Conservation (phyloP, 2,113 vertebrate species). For the Antigone vipio region DNA sequence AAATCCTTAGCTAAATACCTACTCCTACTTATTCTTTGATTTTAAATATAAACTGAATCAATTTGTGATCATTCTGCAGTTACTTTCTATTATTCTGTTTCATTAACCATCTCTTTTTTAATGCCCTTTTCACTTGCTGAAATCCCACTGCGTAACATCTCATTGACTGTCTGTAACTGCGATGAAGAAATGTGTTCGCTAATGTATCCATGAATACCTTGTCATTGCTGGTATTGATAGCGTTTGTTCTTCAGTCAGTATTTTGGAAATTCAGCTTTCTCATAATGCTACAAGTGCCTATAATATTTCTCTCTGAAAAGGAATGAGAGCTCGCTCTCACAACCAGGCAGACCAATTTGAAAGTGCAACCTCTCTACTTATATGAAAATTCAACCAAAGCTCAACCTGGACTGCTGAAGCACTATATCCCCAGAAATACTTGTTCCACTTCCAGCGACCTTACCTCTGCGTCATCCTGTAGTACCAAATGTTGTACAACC, state of each 20-base stretch:
- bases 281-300: neutral
- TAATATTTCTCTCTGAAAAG: neutral
- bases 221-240: neutral
- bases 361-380: neutral
- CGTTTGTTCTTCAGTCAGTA: neutral
- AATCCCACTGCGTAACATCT: neutral
- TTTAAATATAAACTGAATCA: neutral
- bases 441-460: neutral
- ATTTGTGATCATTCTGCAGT: neutral
- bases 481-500: neutral
- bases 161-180: neutral
- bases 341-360: neutral
- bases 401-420: neutral
- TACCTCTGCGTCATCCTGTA: neutral
- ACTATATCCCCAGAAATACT: neutral
- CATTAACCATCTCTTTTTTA: neutral
- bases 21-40: neutral
- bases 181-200: neutral
- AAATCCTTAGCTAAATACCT: neutral
- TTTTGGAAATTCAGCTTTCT: neutral
- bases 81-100: neutral
- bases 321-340: neutral
- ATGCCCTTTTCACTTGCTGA: neutral
- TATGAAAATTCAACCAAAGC: neutral
- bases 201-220: neutral